Percentiles rank a stretch among this genome's conserved stretches.
Conservation (phyloP, 2,888 invertebrate genomes). For the Ectemnius lituratus region DNA sequence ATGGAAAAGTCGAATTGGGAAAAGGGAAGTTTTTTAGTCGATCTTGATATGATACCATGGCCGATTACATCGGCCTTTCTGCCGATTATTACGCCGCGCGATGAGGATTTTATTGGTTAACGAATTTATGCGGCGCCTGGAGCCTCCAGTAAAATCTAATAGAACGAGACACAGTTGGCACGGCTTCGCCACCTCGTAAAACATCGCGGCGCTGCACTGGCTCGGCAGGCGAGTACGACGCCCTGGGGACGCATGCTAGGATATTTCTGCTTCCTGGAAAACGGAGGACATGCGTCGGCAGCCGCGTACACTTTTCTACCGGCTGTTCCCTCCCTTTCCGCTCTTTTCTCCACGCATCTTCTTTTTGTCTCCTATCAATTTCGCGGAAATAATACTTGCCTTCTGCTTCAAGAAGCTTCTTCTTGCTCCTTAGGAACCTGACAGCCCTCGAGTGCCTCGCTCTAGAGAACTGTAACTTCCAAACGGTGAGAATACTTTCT, state of each 20-base stretch:
- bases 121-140: conserved; percentile 74
- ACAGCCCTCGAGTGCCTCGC: neutral
- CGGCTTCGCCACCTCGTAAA: conserved; percentile 74
- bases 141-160: conserved; percentile 73
- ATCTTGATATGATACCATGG: neutral
- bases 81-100: conserved; percentile 64
- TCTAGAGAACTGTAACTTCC: neutral
- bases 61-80: conserved; percentile 42
- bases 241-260: conserved; percentile 63
- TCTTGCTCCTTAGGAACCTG: conserved; percentile 5
- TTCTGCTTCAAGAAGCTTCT: neutral
- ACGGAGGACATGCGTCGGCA: conserved; percentile 56
- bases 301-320: neutral
- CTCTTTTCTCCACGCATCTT: conserved; percentile 13
- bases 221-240: conserved; percentile 57
- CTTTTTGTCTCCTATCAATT: conserved; percentile 7
- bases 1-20: no score
- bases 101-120: conserved; percentile 75
- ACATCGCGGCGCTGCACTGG: conserved; percentile 63
- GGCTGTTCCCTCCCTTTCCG: conserved; percentile 5
- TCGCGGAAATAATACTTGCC: conserved; percentile 3
- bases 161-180: conserved; percentile 76
- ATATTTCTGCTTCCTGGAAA: conserved; percentile 55
- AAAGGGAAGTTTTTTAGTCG: no score
- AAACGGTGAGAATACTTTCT: neutral